Percentiles rank a stretch among this genome's conserved stretches.
Conservation (phyloP, 2,888 invertebrate genomes). For the Podotricha telesiphe region DNA sequence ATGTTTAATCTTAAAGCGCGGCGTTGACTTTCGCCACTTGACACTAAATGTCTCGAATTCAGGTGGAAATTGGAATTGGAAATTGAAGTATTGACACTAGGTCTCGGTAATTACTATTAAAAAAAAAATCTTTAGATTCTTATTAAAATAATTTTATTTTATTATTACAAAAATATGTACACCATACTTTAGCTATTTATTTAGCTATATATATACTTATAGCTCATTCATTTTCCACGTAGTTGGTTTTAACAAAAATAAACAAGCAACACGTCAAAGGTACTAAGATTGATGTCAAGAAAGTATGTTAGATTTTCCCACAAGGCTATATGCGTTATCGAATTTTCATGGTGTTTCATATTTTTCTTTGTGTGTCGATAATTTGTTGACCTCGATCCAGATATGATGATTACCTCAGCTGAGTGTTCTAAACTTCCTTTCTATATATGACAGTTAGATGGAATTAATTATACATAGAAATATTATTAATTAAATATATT, state of each 20-base stretch:
- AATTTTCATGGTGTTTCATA: constrained; percentile 28
- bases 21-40: too few relatives aligned
- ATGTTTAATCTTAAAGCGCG: too few relatives aligned
- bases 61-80: too few relatives aligned
- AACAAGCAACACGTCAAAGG: background rate
- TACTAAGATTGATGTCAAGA: constrained; percentile 8
- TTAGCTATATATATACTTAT: too few relatives aligned
- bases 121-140: too few relatives aligned
- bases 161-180: too few relatives aligned
- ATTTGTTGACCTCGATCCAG: constrained; percentile 30
- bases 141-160: too few relatives aligned
- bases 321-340: constrained; percentile 31
- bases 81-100: too few relatives aligned
- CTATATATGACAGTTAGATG: background rate
- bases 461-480: background rate
- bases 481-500: background rate
- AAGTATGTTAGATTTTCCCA: constrained; percentile 6
- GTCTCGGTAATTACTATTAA: too few relatives aligned
- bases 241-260: background rate
- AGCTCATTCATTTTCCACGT: background rate
- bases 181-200: too few relatives aligned
- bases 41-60: too few relatives aligned
- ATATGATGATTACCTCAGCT: constrained; percentile 23
- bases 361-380: constrained; percentile 28
- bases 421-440: background rate